Conservation (phyloP, 2,113 vertebrate species). For the Meriones unguiculatus region DNA sequence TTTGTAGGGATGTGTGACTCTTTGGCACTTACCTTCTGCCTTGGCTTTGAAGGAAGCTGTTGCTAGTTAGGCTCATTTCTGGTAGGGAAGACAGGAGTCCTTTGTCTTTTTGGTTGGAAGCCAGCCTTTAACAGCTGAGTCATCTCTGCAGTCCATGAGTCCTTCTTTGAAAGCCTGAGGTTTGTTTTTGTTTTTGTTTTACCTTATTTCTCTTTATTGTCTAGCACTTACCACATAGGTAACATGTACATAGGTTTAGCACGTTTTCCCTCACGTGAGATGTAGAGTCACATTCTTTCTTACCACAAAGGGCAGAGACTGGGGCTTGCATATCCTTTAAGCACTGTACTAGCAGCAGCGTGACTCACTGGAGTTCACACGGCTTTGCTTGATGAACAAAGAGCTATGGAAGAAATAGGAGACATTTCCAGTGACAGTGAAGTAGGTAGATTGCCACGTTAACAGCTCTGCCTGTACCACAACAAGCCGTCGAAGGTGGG, state of each 20-base stretch:
- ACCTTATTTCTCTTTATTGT: neutral
- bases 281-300: slow-evolving; percentile 44
- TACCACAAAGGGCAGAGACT: slow-evolving; percentile 4
- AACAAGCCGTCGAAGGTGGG: neutral
- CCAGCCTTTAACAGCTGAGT: neutral
- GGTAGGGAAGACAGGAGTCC: neutral
- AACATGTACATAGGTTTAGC: neutral
- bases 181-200: neutral
- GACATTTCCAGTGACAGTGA: neutral
- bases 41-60: neutral
- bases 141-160: neutral
- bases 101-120: neutral
- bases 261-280: neutral
- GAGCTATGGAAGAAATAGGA: neutral
- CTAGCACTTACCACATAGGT: neutral
- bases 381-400: neutral
- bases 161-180: slow-evolving; percentile 5
- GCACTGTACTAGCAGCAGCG: neutral
- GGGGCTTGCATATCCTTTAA: neutral
- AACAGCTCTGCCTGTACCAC: neutral
- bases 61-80: neutral
- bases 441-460: neutral
- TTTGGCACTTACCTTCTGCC: neutral
- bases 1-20: neutral
- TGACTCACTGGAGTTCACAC: neutral